phyloP scores from a whole-genome alignment of 2,888 invertebrate genomes.

The Chironomus tentans region DNA sequence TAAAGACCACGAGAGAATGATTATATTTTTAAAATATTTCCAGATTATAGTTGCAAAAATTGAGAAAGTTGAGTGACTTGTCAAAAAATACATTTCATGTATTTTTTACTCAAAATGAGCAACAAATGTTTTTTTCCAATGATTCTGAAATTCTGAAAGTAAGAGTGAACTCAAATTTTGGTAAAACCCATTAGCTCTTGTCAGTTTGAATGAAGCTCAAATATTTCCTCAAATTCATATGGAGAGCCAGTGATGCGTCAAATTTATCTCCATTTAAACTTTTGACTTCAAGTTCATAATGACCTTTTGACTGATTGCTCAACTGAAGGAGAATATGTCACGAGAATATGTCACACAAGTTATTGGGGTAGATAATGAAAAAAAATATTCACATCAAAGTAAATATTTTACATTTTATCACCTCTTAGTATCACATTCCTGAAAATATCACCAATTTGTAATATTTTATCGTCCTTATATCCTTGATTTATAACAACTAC shows the following conservation, averaged over 20 bases:
- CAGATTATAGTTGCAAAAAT: too few relatives aligned
- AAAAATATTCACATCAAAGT: conserved; percentile 52
- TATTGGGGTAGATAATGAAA: too few relatives aligned
- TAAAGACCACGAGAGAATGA: too few relatives aligned
- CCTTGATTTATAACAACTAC: conserved; percentile 59
- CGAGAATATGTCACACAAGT: too few relatives aligned
- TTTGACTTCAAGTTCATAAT: background rate
- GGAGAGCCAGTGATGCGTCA: background rate
- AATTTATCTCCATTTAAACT: background rate
- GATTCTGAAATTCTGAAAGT: too few relatives aligned
- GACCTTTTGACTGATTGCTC: background rate
- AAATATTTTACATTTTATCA: conserved; percentile 58
- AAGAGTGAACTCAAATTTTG: too few relatives aligned
- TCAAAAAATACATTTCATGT: too few relatives aligned
- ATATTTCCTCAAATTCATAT: background rate
- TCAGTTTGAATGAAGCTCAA: conserved; percentile 82
- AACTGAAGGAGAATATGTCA: background rate
- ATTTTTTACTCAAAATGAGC: too few relatives aligned
- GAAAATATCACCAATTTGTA: conserved; percentile 62
- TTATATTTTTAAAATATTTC: too few relatives aligned
- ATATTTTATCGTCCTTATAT: conserved; percentile 52
- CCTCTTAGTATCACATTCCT: conserved; percentile 61
- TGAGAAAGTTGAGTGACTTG: too few relatives aligned
- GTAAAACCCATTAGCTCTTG: too few relatives aligned
- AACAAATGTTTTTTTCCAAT: too few relatives aligned